A percentile compares a stretch with the other conserved stretches of the same genome.
These are phyloP conservation scores for Acronicta alni DNA, from an alignment of 2,888 invertebrate genomes.

Conservation along the genomic window DNA sequence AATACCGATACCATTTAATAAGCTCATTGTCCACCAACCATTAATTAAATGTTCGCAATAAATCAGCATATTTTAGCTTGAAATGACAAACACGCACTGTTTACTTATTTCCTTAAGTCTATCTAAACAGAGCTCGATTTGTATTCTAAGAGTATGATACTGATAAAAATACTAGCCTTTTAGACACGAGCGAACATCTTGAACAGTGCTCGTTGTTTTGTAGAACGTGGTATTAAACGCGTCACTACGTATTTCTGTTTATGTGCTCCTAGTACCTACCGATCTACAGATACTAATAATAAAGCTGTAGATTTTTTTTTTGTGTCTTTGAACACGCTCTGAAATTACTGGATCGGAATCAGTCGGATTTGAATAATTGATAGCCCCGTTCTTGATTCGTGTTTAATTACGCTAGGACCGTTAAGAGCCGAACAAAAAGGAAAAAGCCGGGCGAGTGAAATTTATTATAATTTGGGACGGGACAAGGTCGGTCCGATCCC, in stretches of 20 bases:
- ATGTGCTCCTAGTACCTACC: conserved; percentile 3
- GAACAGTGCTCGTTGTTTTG: conserved; percentile 16
- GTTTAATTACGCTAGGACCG: no score
- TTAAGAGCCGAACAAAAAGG: no score
- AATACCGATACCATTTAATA: not conserved
- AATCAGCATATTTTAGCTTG: conserved; percentile 23
- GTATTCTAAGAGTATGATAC: conserved; percentile 8
- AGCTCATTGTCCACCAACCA: not conserved
- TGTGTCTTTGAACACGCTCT: no score
- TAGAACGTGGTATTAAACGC: conserved; percentile 2
- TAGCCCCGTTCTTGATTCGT: no score
- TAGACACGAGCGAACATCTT: not conserved
- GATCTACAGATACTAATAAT: no score
- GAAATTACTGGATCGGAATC: no score
- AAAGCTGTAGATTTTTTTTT: no score
- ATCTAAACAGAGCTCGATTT: conserved; percentile 16
- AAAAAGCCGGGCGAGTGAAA: no score
- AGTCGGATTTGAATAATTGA: no score
- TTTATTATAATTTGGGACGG: no score
- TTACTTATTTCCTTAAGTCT: conserved; percentile 28
- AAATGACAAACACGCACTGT: conserved; percentile 17
- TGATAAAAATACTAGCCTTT: conserved; percentile 15
- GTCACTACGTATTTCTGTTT: conserved; percentile 8
- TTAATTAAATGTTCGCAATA: conserved; percentile 23
- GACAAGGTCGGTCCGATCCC: no score